Base-by-base conservation (phyloP, 23 tunicate genomes). In the Ciona savignyi region DNA sequence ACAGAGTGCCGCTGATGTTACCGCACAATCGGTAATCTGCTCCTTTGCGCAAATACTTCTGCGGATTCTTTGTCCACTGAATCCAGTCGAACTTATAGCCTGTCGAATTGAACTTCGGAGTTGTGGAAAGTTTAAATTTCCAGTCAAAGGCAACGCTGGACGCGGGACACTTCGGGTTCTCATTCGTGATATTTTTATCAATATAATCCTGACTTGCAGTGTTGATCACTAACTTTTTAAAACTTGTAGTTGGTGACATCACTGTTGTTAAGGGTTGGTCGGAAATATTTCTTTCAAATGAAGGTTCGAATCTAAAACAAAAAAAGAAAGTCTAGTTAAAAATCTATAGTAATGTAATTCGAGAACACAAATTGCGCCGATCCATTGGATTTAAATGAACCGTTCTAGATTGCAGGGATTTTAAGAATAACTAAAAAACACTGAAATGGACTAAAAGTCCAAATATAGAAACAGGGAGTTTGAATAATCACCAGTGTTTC, bases 21-120 rank as follows among this genome's bases (percentile, higher is more conserved):
- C 94, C 94, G 64, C 94, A 87, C 0, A 87, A 76, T 19, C 30
- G 82, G 60, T 34, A 71, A 2, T 33, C 60, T 21, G 29, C 51
- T 15, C 70, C 82, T 31, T 70, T 76, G 64, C 63, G 70, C 0
- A 87, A 35, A 35, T 75, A 80, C 32, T 87, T 85, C n/a, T 35
- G 60, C 23, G 70, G 71, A 51, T 87, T 63, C 20, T 70, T 66
- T 20, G 75, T 75, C 94, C 94, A 87, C 3, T 32, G 71, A n/a
- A 70, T 30, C 80, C 80, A 76, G 33, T 48, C 49, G 35, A 80
- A 86, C 3, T 2, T 42, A 42, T 77, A 86, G 28, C 74, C 74
- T 23, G 51, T 73, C 29, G 70, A 28, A 0, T 73, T 72, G 32
- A 80, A 80, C 4, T 3, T 1, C 24, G 66, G 60, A 22, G 23